These are phyloP conservation scores for Helleia helle DNA, from an alignment of 2,888 invertebrate species.

Conservation along the genomic window DNA sequence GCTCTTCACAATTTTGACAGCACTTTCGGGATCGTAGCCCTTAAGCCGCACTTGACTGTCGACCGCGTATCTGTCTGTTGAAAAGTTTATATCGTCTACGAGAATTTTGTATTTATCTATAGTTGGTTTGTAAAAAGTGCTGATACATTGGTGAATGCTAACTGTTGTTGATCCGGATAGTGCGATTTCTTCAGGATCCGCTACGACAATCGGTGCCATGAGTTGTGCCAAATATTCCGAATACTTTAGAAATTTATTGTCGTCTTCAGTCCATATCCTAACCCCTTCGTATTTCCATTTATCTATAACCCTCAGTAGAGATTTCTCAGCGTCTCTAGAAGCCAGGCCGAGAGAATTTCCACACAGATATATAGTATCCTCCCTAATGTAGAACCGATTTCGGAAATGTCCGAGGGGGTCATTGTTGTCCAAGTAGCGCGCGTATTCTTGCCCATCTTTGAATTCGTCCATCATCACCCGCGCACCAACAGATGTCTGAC, in stretches of 20 bases:
- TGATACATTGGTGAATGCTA: constrained; percentile 49
- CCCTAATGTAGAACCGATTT: constrained; percentile 41
- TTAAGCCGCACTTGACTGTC: constrained; percentile 52
- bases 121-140: constrained; percentile 52
- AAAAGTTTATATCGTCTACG: constrained; percentile 53
- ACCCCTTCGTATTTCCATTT: constrained; percentile 50
- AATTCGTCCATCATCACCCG: constrained; percentile 22
- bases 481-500: neutral
- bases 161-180: constrained; percentile 41
- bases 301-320: constrained; percentile 30
- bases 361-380: constrained; percentile 47
- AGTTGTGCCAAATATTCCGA: constrained; percentile 36
- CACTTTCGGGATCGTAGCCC: constrained; percentile 42
- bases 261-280: constrained; percentile 42
- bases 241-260: constrained; percentile 45
- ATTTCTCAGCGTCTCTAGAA: constrained; percentile 45
- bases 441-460: constrained; percentile 35
- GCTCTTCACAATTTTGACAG: constrained; percentile 46
- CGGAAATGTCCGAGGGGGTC: constrained; percentile 43
- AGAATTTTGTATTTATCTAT: constrained; percentile 45
- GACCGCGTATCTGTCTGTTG: constrained; percentile 54
- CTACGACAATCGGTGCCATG: constrained; percentile 50
- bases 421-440: constrained; percentile 43
- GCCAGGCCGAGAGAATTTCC: constrained; percentile 56
- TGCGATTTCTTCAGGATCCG: constrained; percentile 41